Conservation (phyloP, 2,888 invertebrate genomes). For the Coecobrya sp. region DNA sequence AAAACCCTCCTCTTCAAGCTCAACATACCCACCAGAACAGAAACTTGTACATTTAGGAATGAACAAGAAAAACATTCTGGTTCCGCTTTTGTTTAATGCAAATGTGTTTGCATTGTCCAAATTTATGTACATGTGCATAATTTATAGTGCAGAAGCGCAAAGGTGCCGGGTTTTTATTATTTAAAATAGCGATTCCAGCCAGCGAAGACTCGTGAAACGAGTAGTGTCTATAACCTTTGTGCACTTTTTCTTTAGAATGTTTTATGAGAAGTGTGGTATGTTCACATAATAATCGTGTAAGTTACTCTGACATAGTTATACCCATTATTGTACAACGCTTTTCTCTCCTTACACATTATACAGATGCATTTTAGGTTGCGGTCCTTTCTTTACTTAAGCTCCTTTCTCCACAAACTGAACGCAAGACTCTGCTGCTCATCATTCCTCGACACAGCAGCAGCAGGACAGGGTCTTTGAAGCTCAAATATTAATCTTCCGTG, state of each 20-base stretch:
- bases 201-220: neutral
- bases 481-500: constrained; percentile 76
- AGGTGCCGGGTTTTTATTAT: too few relatives aligned
- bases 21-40: too few relatives aligned
- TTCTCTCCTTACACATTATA: neutral
- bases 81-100: too few relatives aligned
- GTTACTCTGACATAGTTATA: neutral
- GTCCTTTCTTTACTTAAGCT: constrained; percentile 6
- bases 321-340: neutral
- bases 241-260: constrained; percentile 1
- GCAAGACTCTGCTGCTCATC: constrained; percentile 2
- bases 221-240: neutral
- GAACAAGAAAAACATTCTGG: too few relatives aligned
- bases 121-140: too few relatives aligned
- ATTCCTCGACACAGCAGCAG: constrained; percentile 28
- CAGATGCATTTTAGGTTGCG: neutral
- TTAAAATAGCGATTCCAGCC: too few relatives aligned
- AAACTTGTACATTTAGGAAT: too few relatives aligned
- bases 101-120: neutral
- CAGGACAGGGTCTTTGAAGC: constrained; percentile 55
- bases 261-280: neutral
- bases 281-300: neutral
- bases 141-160: too few relatives aligned
- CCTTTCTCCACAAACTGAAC: neutral
- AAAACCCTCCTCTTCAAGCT: too few relatives aligned